Percentiles rank a stretch among this genome's conserved stretches.
These are phyloP conservation scores for Chloropsis hardwickii DNA, from an alignment of 2,113 vertebrate species.

Conservation along the genomic window DNA sequence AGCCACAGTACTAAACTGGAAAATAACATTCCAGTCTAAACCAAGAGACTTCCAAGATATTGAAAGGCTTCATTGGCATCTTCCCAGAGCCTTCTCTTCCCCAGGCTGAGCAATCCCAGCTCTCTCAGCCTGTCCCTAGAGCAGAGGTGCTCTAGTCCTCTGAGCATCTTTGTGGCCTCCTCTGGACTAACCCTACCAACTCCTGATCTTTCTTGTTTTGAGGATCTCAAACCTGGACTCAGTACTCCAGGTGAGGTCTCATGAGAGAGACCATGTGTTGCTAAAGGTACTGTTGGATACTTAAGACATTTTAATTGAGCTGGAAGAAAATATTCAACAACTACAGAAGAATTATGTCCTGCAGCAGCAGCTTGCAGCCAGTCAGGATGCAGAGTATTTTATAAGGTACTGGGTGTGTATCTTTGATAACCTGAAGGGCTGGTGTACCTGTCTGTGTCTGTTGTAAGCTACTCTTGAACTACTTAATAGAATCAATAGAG, in stretches of 20 bases:
- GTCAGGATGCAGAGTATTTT: neutral
- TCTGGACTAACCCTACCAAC: neutral
- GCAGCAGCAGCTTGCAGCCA: neutral
- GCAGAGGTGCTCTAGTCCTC: neutral
- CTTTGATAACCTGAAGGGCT: neutral
- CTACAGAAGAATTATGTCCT: neutral
- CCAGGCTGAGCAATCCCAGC: neutral
- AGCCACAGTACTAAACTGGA: neutral
- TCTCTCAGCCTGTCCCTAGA: neutral
- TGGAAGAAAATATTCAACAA: neutral
- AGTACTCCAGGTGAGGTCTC: neutral
- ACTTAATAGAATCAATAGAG: neutral
- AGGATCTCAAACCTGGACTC: rapidly evolving
- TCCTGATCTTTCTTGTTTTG: neutral
- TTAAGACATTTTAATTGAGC: neutral
- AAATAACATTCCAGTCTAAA: neutral
- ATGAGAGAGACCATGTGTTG: neutral
- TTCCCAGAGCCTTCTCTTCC: neutral
- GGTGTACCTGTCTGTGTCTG: neutral
- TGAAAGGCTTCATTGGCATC: neutral
- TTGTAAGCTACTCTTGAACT: neutral
- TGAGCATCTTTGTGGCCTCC: neutral
- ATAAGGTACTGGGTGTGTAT: neutral
- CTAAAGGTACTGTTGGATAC: neutral
- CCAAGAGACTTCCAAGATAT: neutral